Evolutionary conservation across 1,140 invertebrate species (phyloP).

Genomic region (Trichoplusia ni): DNA sequence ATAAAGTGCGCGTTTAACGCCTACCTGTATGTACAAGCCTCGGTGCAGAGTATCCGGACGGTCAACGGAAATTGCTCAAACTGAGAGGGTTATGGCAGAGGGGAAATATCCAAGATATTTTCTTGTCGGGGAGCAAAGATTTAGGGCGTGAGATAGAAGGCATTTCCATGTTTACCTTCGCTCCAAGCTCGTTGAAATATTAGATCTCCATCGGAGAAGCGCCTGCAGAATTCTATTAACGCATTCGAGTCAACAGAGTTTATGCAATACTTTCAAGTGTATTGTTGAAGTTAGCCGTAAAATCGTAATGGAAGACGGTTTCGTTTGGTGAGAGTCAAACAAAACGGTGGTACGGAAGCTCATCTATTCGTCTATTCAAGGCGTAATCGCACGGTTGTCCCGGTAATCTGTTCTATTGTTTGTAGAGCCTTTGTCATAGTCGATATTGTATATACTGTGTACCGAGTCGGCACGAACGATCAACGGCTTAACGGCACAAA

Average conservation of each 20-base stretch:
- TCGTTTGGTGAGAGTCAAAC: not conserved
- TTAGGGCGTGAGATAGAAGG: slow-evolving; percentile 55
- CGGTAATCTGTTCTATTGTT: slow-evolving; percentile 50
- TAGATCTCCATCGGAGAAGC: slow-evolving; percentile 2
- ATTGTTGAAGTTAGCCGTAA: not conserved
- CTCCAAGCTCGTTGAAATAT: slow-evolving; percentile 28
- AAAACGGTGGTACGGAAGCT: slow-evolving; percentile 23
- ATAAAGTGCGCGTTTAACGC: slow-evolving; percentile 53
- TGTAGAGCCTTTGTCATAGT: slow-evolving; percentile 41
- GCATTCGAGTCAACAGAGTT: not conserved
- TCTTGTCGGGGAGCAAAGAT: slow-evolving; percentile 55
- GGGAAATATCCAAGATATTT: slow-evolving; percentile 57
- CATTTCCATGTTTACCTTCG: slow-evolving; percentile 45
- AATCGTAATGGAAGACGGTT: not conserved
- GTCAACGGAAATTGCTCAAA: slow-evolving; percentile 57
- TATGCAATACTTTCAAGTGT: not conserved
- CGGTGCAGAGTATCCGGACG: slow-evolving; percentile 37
- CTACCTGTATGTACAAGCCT: slow-evolving; percentile 43
- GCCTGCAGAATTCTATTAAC: slow-evolving; percentile 12
- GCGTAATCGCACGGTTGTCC: slow-evolving; percentile 34
- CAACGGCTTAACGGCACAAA: slow-evolving; percentile 11
- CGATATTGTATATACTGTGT: slow-evolving; percentile 33
- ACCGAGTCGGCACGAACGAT: slow-evolving; percentile 16
- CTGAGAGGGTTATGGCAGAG: slow-evolving; percentile 47
- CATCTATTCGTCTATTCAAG: slow-evolving; percentile 30